Evolutionary conservation across 2,888 invertebrate genomes (phyloP), one percentile per base, ranked within the genome.

Genomic region (Theodoxus fluviatilis): DNA sequence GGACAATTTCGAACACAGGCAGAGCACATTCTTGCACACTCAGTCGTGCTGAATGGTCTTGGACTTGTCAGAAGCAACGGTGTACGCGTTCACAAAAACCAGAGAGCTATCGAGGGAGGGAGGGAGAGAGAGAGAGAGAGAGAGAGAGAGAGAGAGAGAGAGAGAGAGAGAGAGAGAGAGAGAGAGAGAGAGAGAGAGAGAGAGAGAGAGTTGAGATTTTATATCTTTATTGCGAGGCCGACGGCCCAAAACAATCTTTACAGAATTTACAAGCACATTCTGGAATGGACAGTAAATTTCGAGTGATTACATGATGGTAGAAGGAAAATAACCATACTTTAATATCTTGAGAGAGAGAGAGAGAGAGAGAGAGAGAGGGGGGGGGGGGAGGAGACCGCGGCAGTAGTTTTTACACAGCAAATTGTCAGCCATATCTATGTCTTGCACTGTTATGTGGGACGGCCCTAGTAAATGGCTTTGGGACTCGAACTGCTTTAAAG

Each of bases 81-180:
- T 25, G 6, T 31, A 31, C 25, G 9, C 15, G 22, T 7, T 6
- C 2, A 3, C 28, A 3, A 33, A 25, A 25, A 7, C 28, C 12
- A 57, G 15, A n/a, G 9, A 57, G 3, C 31, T 25, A 3, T 15
- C 31, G 28, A 43, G 63, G 63, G n/a, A 61, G 47, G 43, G 2
- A 38, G 28, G 52, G 25, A 52, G 64, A 64, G 25, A 69, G 52
- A 64, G 15, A 69, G 37, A 63, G 47, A 69, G 69, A 33, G 37
- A 63, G 69, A 69, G 43, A 49, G 49, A 63, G 7, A 63, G 64
- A 38, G 12, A 65, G 43, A 65, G 12, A 67, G 55, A 37, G n/a
- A 52, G 18, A 31, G 25, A 28, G n/a, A 40, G n/a, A 67, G 35
- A 33, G 31, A 6, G 52, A 18, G 28, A 67, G 52, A 40, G 28